Conservation (phyloP, 2,888 invertebrate species). For the Lochmaea capreae region DNA sequence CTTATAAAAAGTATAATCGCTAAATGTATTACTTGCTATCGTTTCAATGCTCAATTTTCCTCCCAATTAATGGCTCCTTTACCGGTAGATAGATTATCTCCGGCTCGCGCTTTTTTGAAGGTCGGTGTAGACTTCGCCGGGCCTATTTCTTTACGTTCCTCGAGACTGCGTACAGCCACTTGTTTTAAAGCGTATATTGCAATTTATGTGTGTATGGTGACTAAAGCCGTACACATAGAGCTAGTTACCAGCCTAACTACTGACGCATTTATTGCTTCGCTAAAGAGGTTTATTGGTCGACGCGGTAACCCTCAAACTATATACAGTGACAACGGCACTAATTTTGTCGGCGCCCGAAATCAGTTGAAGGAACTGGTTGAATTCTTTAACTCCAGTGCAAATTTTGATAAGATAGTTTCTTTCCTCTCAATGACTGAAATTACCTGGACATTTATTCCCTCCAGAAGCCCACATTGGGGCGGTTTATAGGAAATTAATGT, state of each 20-base stretch:
- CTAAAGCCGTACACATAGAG: not conserved
- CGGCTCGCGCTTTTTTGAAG: not conserved
- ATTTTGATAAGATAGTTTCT: not conserved
- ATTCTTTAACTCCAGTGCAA: not conserved
- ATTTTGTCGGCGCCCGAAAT: not conserved
- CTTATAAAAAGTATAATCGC: not conserved
- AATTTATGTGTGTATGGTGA: not conserved
- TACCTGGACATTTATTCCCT: not conserved
- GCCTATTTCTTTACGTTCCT: not conserved
- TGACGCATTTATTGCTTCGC: not conserved
- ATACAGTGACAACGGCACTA: too few relatives aligned
- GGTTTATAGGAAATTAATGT: too few relatives aligned
- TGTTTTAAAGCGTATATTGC: not conserved
- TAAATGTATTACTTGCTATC: too few relatives aligned
- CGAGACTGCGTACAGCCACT: not conserved
- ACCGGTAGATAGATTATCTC: not conserved
- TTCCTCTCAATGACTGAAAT: not conserved
- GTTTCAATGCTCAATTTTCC: not conserved
- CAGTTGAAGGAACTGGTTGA: not conserved
- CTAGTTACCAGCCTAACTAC: not conserved
- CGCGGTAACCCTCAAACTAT: too few relatives aligned
- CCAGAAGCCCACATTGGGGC: too few relatives aligned
- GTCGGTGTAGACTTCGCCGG: not conserved
- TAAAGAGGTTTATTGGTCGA: not conserved
- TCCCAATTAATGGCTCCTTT: not conserved